A percentile compares a stretch with the other conserved stretches of the same genome.
These are phyloP conservation scores for Yponomeuta evonymella DNA, from an alignment of 2,888 invertebrate genomes.

Conservation along the genomic window DNA sequence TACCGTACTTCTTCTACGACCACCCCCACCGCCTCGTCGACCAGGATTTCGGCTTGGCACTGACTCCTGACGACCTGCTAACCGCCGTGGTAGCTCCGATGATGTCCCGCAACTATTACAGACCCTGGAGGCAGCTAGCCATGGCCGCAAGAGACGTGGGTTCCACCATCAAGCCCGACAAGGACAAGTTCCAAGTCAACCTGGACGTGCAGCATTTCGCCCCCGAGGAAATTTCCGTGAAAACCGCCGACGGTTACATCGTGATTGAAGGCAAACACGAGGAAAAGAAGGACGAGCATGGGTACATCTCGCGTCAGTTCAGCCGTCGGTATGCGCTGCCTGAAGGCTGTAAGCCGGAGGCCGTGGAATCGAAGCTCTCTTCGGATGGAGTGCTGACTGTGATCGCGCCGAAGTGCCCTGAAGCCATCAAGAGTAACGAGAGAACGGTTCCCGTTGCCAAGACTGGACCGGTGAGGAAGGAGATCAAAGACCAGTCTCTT, in stretches of 20 bases:
- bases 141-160: conserved; percentile 57
- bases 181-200: conserved; percentile 77
- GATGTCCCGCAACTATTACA: conserved; percentile 43
- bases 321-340: conserved; percentile 83
- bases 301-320: conserved; percentile 82
- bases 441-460: conserved; percentile 75
- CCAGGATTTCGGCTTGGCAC: conserved; percentile 60
- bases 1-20: conserved; percentile 37
- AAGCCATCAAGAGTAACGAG: conserved; percentile 42
- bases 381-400: conserved; percentile 84
- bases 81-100: conserved; percentile 36
- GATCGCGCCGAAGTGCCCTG: conserved; percentile 70
- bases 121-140: conserved; percentile 52
- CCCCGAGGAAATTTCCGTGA: conserved; percentile 84
- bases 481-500: conserved; percentile 53
- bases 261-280: conserved; percentile 85
- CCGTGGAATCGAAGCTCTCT: conserved; percentile 81
- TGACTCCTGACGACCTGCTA: conserved; percentile 59
- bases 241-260: conserved; percentile 79
- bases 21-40: conserved; percentile 50
- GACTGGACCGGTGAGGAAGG: conserved; percentile 71
- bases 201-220: conserved; percentile 84
- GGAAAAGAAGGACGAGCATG: conserved; percentile 83
- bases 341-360: conserved; percentile 79
- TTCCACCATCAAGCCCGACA: conserved; percentile 64